These are phyloP conservation scores for Oncorhynchus keta DNA, from an alignment of 2,113 vertebrate genomes.

Conservation along the genomic window DNA sequence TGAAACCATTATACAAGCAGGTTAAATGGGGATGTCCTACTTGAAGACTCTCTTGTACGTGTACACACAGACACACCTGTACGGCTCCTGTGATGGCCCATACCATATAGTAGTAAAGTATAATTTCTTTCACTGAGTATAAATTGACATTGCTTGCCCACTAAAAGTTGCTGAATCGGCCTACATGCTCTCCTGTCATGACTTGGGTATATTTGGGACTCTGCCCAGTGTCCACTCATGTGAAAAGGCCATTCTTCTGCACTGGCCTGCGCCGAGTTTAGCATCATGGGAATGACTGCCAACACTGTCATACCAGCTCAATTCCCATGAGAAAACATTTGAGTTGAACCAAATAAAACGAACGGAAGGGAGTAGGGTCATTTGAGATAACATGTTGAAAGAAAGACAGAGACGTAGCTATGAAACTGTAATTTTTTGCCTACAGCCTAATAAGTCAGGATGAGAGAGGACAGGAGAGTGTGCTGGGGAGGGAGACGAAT, in stretches of 20 bases:
- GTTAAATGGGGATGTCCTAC: not conserved
- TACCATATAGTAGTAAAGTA: too few relatives aligned
- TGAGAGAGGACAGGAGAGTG: too few relatives aligned
- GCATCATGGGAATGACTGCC: constrained; percentile 35
- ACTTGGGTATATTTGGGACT: constrained; percentile 28
- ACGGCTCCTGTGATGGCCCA: not conserved
- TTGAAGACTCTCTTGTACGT: not conserved
- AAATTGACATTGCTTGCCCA: constrained; percentile 9
- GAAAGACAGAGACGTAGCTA: not conserved
- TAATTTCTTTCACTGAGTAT: too few relatives aligned
- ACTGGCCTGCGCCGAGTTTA: constrained; percentile 27
- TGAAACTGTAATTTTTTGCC: too few relatives aligned
- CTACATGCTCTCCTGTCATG: constrained; percentile 26
- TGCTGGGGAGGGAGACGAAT: not conserved
- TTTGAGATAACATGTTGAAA: not conserved
- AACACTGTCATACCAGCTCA: constrained; percentile 20
- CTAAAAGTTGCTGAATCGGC: constrained; percentile 1
- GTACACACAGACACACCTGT: not conserved
- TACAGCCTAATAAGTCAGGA: not conserved
- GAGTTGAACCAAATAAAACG: constrained; percentile 32
- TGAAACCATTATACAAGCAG: constrained; percentile 10
- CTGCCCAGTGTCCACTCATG: constrained; percentile 27
- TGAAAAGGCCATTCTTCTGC: constrained; percentile 28
- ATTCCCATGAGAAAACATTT: constrained; percentile 34
- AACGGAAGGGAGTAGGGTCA: not conserved